Conservation (phyloP, 2,113 vertebrate genomes). For the Colinus virginianus region DNA sequence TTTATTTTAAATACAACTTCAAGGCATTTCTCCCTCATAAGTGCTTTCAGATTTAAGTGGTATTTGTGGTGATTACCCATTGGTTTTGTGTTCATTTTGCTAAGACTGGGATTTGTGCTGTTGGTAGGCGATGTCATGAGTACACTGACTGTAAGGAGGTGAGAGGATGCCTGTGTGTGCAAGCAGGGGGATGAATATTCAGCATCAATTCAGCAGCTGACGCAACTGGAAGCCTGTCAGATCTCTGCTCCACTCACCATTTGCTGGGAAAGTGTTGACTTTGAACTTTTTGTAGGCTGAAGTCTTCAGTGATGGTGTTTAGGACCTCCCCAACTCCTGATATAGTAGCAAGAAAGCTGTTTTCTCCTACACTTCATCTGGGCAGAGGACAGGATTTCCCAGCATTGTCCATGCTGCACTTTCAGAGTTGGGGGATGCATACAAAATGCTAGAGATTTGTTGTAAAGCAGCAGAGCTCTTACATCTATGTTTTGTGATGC, state of each 20-base stretch:
- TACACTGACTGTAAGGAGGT: neutral
- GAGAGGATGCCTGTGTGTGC: neutral
- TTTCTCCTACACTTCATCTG: neutral
- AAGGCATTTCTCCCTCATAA: neutral
- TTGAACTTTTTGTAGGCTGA: neutral
- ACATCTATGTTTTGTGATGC: neutral
- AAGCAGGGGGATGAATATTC: neutral
- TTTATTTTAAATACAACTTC: neutral
- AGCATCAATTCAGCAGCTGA: neutral
- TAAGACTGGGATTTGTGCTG: neutral
- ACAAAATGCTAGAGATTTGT: neutral
- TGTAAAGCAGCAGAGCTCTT: neutral
- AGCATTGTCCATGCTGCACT: constrained; percentile 15
- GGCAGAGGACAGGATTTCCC: constrained; percentile 51
- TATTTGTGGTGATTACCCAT: neutral
- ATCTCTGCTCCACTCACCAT: neutral
- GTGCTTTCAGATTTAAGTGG: neutral
- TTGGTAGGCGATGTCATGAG: neutral
- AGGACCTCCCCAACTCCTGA: neutral
- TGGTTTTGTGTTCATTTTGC: neutral
- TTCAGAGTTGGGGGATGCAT: constrained; percentile 1
- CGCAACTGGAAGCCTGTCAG: neutral
- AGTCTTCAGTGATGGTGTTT: neutral
- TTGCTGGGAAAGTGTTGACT: neutral
- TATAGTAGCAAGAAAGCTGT: neutral